These are phyloP conservation scores for Taenaris catops DNA, from an alignment of 2,888 invertebrate species.

Conservation along the genomic window DNA sequence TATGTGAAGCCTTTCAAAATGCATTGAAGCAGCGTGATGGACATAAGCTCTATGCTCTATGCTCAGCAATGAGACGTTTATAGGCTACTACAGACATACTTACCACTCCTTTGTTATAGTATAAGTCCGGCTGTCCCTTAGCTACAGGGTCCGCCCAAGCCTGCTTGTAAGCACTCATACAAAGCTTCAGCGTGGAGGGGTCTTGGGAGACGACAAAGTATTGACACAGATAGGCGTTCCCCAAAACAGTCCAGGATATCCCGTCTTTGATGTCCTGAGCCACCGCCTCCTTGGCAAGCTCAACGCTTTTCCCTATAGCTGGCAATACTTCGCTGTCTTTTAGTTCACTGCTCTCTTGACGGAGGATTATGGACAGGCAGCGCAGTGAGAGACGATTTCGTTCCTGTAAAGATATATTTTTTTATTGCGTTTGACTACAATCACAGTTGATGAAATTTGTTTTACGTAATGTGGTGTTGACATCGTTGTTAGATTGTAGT, in stretches of 20 bases:
- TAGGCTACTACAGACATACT: too few relatives aligned
- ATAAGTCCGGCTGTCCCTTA: slow-evolving; percentile 87
- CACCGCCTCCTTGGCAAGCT: slow-evolving; percentile 90
- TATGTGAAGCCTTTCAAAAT: too few relatives aligned
- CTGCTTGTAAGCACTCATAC: slow-evolving; percentile 89
- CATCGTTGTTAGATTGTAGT: too few relatives aligned
- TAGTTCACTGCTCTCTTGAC: slow-evolving; percentile 78
- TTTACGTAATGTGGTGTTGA: too few relatives aligned
- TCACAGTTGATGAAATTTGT: too few relatives aligned
- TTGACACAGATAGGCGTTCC: slow-evolving; percentile 90
- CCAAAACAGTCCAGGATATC: slow-evolving; percentile 90
- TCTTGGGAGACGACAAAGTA: slow-evolving; percentile 89
- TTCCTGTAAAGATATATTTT: too few relatives aligned
- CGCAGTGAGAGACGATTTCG: slow-evolving; percentile 87
- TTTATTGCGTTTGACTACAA: too few relatives aligned
- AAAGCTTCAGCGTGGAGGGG: slow-evolving; percentile 84
- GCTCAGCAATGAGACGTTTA: too few relatives aligned
- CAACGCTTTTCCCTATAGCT: slow-evolving; percentile 85
- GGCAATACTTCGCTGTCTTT: slow-evolving; percentile 74
- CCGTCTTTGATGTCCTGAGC: slow-evolving; percentile 88
- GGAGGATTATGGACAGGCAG: slow-evolving; percentile 89
- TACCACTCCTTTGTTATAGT: slow-evolving; percentile 92
- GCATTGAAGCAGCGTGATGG: too few relatives aligned
- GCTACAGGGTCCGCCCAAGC: slow-evolving; percentile 86
- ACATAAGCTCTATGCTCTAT: too few relatives aligned